Percentiles rank a stretch among this genome's conserved stretches.
Conservation (phyloP, 2,113 vertebrate genomes). For the Rhineura floridana region DNA sequence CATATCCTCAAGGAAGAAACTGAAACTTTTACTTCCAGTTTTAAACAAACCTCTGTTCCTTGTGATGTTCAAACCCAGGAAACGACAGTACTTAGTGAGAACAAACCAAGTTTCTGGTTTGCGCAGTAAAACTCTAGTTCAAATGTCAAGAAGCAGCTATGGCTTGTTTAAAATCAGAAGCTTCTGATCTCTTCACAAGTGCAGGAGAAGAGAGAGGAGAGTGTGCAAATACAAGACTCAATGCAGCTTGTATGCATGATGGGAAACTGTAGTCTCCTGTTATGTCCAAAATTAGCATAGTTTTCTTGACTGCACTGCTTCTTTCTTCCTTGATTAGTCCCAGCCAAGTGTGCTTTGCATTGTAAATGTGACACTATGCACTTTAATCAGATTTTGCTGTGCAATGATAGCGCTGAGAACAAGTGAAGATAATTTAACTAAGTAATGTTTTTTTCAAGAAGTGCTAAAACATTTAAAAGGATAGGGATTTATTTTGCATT, state of each 20-base stretch:
- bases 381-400: not conserved
- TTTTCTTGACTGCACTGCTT: not conserved
- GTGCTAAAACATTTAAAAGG: not conserved
- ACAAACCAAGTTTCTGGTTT: no score
- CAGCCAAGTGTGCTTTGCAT: not conserved
- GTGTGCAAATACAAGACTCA: not conserved
- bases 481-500: not conserved
- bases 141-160: no score
- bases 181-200: not conserved
- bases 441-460: not conserved
- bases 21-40: not conserved
- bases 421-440: not conserved
- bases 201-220: not conserved
- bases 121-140: no score
- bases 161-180: not conserved
- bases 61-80: not conserved
- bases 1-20: not conserved
- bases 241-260: not conserved
- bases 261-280: not conserved
- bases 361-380: not conserved
- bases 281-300: not conserved
- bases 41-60: not conserved
- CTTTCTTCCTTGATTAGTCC: not conserved
- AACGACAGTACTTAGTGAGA: not conserved
- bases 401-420: not conserved